A percentile compares a stretch with the other conserved stretches of the same genome.
Conservation (phyloP, 1,140 invertebrate species). For the Polypedilum pembai region DNA sequence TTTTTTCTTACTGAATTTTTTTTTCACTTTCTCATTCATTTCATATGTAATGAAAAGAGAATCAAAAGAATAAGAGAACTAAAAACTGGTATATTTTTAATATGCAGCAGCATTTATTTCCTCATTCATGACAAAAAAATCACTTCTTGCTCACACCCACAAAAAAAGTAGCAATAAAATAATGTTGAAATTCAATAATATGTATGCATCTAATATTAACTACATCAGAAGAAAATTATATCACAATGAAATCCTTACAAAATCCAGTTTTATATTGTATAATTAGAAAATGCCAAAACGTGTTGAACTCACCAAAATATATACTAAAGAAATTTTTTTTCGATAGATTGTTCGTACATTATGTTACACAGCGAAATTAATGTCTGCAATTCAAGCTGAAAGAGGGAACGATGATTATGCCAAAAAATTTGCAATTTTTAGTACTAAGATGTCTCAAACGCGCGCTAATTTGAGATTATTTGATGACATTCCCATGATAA, state of each 20-base stretch:
- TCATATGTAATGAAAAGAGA: conserved; percentile 37
- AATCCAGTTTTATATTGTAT: too few species aligned
- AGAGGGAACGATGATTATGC: conserved; percentile 46
- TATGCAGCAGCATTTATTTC: background rate
- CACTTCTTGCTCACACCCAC: too few species aligned
- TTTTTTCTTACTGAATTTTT: conserved; percentile 20
- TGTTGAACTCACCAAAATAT: too few species aligned
- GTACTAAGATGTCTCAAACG: conserved; percentile 57
- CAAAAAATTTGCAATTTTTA: conserved; percentile 51
- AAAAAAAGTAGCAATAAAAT: too few species aligned
- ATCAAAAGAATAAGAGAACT: conserved; percentile 37
- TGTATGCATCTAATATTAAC: too few species aligned
- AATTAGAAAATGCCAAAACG: too few species aligned
- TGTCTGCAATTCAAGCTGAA: conserved; percentile 46
- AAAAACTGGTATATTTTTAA: conserved; percentile 35
- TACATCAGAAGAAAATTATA: too few species aligned
- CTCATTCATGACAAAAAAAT: conserved; percentile 30
- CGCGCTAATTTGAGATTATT: conserved; percentile 62
- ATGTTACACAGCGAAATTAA: conserved; percentile 57
- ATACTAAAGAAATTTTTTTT: conserved; percentile 14
- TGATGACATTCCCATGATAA: conserved; percentile 65
- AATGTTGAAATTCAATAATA: too few species aligned
- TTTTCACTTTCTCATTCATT: conserved; percentile 35
- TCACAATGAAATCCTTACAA: too few species aligned
- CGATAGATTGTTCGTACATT: conserved; percentile 54